These are phyloP conservation scores for Hypena proboscidalis DNA, from an alignment of 2,888 invertebrate species.

Conservation along the genomic window DNA sequence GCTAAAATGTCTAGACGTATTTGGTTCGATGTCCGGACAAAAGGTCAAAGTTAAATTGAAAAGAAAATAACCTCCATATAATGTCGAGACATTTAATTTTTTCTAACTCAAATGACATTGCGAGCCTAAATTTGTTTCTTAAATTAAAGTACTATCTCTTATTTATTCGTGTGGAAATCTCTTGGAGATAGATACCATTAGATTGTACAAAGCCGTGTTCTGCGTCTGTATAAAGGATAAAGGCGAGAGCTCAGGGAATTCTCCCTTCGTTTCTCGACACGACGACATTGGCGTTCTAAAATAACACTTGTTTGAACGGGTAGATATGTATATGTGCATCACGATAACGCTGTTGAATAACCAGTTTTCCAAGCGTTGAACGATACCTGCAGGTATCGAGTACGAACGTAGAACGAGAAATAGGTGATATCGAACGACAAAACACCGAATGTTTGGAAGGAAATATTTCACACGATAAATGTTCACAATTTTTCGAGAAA, in stretches of 20 bases:
- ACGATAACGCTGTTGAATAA: constrained; percentile 30
- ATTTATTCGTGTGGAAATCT: constrained; percentile 13
- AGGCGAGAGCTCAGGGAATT: constrained; percentile 7
- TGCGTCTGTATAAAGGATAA: neutral
- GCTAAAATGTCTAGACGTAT: constrained; percentile 74
- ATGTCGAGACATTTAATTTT: constrained; percentile 45
- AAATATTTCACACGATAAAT: too few relatives aligned
- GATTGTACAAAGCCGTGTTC: neutral
- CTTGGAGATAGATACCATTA: neutral
- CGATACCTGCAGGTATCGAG: constrained; percentile 25
- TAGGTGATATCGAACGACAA: neutral
- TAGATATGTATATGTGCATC: constrained; percentile 23
- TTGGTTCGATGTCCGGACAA: constrained; percentile 72
- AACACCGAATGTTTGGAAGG: too few relatives aligned
- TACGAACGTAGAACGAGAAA: constrained; percentile 30
- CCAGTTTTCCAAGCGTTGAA: constrained; percentile 28
- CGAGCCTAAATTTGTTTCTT: constrained; percentile 42
- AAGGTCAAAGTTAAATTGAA: constrained; percentile 76
- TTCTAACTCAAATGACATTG: constrained; percentile 50
- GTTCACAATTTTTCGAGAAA: too few relatives aligned
- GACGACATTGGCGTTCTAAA: constrained; percentile 14
- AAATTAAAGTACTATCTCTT: constrained; percentile 23
- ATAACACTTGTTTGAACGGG: constrained; percentile 16
- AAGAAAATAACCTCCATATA: constrained; percentile 64
- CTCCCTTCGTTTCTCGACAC: constrained; percentile 3